Base-by-base conservation (phyloP, 1,140 invertebrate genomes). In the Trigoniulus corallinus region DNA sequence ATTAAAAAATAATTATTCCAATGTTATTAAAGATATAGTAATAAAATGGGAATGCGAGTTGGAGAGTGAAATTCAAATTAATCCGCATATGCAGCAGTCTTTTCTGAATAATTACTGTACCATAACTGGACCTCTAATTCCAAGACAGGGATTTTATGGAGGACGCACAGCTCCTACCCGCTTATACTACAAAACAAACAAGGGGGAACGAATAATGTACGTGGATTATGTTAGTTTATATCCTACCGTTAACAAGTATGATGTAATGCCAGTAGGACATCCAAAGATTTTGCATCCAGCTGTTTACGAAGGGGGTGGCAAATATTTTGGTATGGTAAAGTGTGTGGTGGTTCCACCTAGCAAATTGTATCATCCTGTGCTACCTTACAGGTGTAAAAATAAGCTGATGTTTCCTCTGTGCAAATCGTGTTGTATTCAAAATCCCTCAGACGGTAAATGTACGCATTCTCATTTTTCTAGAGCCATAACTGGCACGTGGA, bases 161-260 rank as follows among this genome's bases (percentile, higher is more conserved):
- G 64, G 64, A n/a, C 34, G 63, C 15, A 66, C 61, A 20, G 61
- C 62, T 52, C 62, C 60, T 24, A 58, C 56, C n/a, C 53, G 56
- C 4, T 47, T 62, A 12, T 56, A 57, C 27, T 57, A 62, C 47
- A 57, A 61, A 54, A 46, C 42, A 15, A 40, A 50, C 22, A 40
- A 53, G 13, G 51, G 48, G 46, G 63, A 68, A 56, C 58, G 58
- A 57, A 66, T 66, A 27, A 53, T 55, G 51, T 67, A 66, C 48
- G 29, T 60, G 0, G 64, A 68, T 52, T 60, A 67, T 43, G 59
- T 57, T 23, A 61, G 58, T n/a, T 52, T 67, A 1, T 67, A 67
- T 52, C 65, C 61, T 12, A 63, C 51, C 22, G 50, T 61, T 12
- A 54, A 54, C 47, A 63, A 62, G 40, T 59, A 60, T 37, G 58